These are phyloP conservation scores for Coelopa pilipes DNA, from an alignment of 2,888 invertebrate genomes.

Conservation along the genomic window DNA sequence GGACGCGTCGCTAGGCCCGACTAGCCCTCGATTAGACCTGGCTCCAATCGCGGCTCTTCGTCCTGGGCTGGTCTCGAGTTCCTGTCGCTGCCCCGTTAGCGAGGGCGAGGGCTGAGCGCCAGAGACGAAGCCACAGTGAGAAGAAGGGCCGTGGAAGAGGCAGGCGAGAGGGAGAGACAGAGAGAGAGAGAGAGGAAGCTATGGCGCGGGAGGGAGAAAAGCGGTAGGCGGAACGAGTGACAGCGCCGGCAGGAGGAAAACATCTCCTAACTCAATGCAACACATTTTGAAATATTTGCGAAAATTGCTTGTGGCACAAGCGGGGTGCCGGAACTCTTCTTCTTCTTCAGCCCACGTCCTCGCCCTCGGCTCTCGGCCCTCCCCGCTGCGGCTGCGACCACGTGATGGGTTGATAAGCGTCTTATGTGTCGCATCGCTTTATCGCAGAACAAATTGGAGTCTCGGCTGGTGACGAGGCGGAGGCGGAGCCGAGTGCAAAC, in stretches of 20 bases:
- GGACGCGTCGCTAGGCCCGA: no score
- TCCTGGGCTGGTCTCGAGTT: no score
- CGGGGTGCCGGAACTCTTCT: not conserved
- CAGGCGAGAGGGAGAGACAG: not conserved
- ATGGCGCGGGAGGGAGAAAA: not conserved
- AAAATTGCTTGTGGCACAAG: slow-evolving; percentile 43
- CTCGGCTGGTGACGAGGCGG: slow-evolving; percentile 11
- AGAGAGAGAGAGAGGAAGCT: not conserved
- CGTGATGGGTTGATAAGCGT: slow-evolving; percentile 39
- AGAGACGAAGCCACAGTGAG: not conserved
- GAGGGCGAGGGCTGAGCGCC: not conserved
- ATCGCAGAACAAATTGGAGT: slow-evolving; percentile 41
- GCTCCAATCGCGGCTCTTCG: no score
- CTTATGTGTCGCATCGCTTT: slow-evolving; percentile 43
- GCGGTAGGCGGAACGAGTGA: not conserved
- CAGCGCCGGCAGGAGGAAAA: not conserved
- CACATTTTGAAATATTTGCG: slow-evolving; percentile 43
- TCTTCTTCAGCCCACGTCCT: not conserved
- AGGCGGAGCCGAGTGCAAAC: not conserved
- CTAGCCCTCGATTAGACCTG: no score
- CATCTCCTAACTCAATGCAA: slow-evolving; percentile 34
- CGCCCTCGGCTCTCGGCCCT: not conserved
- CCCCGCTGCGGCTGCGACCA: slow-evolving; percentile 1
- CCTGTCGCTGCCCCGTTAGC: no score
- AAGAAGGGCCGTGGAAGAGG: not conserved